Evolutionary conservation across 2,797 vertebrate species (phyloP).

Genomic region (Notolepis coatsorum): DNA sequence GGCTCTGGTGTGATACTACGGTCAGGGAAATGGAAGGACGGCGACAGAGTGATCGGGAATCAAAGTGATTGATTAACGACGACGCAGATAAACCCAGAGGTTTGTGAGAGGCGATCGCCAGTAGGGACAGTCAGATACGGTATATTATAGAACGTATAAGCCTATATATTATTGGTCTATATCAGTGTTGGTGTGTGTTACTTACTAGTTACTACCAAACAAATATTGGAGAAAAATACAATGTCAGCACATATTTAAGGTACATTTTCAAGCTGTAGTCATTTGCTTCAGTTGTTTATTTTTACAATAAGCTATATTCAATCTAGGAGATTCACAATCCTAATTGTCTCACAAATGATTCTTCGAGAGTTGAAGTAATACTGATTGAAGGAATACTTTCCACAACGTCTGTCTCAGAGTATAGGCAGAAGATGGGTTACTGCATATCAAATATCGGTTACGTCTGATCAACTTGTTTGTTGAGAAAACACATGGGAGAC

Average conservation of each 20-base stretch:
- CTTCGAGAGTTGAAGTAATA: not conserved
- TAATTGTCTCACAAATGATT: not conserved
- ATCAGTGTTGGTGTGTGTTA: not conserved
- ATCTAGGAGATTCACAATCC: not conserved
- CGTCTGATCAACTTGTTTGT: constrained; percentile 3
- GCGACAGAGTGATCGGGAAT: not conserved
- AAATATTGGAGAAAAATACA: too few species aligned
- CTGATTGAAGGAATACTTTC: not conserved
- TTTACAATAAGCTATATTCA: not conserved
- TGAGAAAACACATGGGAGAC: constrained; percentile 37
- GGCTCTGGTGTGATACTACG: too few species aligned
- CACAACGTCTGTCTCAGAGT: not conserved
- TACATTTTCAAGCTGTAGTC: too few species aligned
- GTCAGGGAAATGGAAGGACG: too few species aligned
- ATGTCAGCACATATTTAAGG: too few species aligned
- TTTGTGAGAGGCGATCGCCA: not conserved
- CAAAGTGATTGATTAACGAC: not conserved
- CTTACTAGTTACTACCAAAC: too few species aligned
- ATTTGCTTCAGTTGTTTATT: too few species aligned
- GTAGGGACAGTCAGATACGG: too few species aligned
- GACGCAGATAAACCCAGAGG: not conserved
- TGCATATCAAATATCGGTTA: not conserved
- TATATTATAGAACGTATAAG: too few species aligned
- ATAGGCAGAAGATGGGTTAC: not conserved
- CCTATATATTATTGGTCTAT: not conserved